These are phyloP conservation scores for Bombus vancouverensis DNA, from an alignment of 1,140 invertebrate species.

Conservation along the genomic window DNA sequence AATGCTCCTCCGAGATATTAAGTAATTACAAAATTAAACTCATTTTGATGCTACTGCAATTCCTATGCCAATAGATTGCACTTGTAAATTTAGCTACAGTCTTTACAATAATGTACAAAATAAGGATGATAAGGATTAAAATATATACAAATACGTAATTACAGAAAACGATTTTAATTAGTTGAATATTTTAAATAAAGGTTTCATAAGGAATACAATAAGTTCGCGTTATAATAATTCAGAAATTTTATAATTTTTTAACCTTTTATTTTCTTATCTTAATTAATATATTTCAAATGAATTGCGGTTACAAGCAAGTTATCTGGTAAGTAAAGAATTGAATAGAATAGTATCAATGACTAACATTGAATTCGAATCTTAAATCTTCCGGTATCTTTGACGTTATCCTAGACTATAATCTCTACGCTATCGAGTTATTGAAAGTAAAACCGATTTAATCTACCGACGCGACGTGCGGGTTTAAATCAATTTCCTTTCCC, in stretches of 20 bases:
- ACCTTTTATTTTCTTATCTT: too few species aligned
- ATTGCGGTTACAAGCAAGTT: neutral
- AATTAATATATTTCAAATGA: neutral
- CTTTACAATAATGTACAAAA: neutral
- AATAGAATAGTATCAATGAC: neutral
- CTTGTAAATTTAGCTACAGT: neutral
- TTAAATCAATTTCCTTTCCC: neutral
- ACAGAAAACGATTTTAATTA: too few species aligned
- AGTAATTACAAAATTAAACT: slow-evolving; percentile 12
- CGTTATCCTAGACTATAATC: neutral
- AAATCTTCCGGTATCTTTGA: neutral
- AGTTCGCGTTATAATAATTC: too few species aligned
- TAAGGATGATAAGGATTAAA: neutral
- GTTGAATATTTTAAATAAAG: too few species aligned
- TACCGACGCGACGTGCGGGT: neutral
- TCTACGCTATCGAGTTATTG: neutral
- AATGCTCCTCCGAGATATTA: neutral
- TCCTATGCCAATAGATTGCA: neutral
- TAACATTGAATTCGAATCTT: neutral
- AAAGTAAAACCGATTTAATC: neutral
- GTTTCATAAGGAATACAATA: too few species aligned
- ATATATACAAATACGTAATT: neutral
- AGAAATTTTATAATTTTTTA: too few species aligned
- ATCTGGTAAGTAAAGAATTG: neutral
- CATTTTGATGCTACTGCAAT: neutral